phyloP scores from a whole-genome alignment of 2,888 invertebrate genomes.

The Agrilus cyanescens region DNA sequence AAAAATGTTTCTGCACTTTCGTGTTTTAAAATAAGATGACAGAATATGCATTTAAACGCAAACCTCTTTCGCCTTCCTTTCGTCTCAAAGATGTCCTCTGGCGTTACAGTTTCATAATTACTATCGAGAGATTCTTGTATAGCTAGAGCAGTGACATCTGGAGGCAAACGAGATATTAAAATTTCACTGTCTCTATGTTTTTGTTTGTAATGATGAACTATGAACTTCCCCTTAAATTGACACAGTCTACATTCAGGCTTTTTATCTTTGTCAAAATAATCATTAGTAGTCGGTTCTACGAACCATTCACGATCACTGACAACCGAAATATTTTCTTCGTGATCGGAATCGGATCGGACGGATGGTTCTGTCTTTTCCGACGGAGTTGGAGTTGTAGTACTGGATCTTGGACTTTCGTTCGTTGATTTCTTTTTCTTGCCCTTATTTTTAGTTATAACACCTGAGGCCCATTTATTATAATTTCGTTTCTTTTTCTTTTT shows the following conservation, averaged over 20 bases:
- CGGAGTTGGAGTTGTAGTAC: constrained; percentile 4
- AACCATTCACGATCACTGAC: constrained; percentile 1
- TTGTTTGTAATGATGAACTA: constrained; percentile 55
- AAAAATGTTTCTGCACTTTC: constrained; percentile 40
- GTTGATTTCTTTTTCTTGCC: constrained; percentile 26
- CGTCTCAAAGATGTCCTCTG: constrained; percentile 16
- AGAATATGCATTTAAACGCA: constrained; percentile 29
- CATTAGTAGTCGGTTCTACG: constrained; percentile 30
- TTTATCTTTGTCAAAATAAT: constrained; percentile 35
- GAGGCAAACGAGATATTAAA: constrained; percentile 47
- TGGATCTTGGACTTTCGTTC: neutral
- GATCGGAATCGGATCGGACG: neutral
- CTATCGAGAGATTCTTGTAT: constrained; percentile 38
- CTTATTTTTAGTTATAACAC: constrained; percentile 28
- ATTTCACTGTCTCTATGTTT: constrained; percentile 54
- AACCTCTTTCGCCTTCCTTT: constrained; percentile 10
- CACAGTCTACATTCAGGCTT: constrained; percentile 50
- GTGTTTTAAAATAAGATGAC: constrained; percentile 19
- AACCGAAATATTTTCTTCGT: neutral
- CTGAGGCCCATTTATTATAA: constrained; percentile 17
- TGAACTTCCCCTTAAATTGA: constrained; percentile 43
- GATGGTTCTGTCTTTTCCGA: constrained; percentile 9
- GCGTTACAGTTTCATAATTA: constrained; percentile 15
- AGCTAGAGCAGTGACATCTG: constrained; percentile 40
- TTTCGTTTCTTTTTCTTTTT: constrained; percentile 7